A percentile compares a stretch with the other conserved stretches of the same genome.
Evolutionary conservation across 2,888 invertebrate species (phyloP).

Genomic region (Aproaerema taeniolella): DNA sequence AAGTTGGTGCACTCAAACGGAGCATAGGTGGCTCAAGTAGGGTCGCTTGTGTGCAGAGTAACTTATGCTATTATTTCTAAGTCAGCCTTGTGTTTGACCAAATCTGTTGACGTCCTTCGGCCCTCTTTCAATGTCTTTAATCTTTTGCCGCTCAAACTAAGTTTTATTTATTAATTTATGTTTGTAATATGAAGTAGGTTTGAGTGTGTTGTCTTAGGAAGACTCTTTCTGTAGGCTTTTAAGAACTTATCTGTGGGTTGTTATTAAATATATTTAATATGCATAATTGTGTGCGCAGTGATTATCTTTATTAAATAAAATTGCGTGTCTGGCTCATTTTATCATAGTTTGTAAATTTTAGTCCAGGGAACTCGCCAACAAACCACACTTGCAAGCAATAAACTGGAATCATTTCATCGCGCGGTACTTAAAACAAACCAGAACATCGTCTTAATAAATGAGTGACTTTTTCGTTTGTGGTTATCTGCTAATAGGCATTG

Average conservation of each 20-base stretch:
- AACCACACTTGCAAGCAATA: too few species aligned
- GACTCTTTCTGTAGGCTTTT: conserved; percentile 21
- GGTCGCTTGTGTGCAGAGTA: conserved; percentile 61
- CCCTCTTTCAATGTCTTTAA: conserved; percentile 47
- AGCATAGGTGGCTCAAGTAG: conserved; percentile 59
- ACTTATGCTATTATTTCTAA: conserved; percentile 74
- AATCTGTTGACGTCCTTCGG: conserved; percentile 57
- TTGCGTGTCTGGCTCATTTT: too few species aligned
- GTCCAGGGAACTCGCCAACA: too few species aligned
- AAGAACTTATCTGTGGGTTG: conserved; percentile 1
- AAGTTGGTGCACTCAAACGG: conserved; percentile 63
- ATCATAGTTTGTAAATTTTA: too few species aligned
- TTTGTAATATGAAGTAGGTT: conserved; percentile 34
- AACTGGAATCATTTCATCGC: too few species aligned
- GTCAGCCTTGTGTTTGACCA: conserved; percentile 68
- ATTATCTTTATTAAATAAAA: too few species aligned
- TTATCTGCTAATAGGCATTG: too few species aligned
- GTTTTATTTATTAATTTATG: conserved; percentile 40
- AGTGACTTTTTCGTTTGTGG: too few species aligned
- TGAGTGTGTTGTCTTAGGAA: conserved; percentile 28
- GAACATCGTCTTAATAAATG: too few species aligned
- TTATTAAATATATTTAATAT: conserved; percentile 6
- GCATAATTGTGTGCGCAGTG: too few species aligned
- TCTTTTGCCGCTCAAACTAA: conserved; percentile 59
- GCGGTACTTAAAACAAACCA: too few species aligned